Evolutionary conservation across 1,140 invertebrate species (phyloP).

Genomic region (Heliconius hewitsoni): DNA sequence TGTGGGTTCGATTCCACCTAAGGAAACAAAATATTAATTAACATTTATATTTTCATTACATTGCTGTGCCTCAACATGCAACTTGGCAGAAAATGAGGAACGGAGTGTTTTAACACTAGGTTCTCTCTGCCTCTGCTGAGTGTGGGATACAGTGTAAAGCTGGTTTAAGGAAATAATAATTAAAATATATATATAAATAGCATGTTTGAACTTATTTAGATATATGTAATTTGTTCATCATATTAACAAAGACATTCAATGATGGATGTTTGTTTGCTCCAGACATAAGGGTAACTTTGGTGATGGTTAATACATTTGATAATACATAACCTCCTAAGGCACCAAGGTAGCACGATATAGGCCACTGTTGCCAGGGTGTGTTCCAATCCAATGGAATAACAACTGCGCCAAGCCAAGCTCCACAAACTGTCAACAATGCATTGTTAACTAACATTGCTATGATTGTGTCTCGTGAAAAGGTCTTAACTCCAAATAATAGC

Average conservation of each 20-base stretch:
- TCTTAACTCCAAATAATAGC: conserved; percentile 80
- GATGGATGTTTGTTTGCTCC: conserved; percentile 62
- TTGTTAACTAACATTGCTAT: conserved; percentile 83
- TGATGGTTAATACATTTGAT: conserved; percentile 82
- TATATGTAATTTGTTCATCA: conserved; percentile 59
- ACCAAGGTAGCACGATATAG: conserved; percentile 88
- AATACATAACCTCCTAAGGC: conserved; percentile 85
- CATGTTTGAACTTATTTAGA: conserved; percentile 48
- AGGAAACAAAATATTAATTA: too few relatives aligned
- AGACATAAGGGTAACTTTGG: conserved; percentile 62
- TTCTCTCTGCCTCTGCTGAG: too few relatives aligned
- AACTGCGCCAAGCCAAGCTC: conserved; percentile 93
- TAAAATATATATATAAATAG: neutral
- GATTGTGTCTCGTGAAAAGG: conserved; percentile 77
- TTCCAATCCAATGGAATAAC: conserved; percentile 97
- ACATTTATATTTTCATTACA: too few relatives aligned
- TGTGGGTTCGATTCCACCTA: too few relatives aligned
- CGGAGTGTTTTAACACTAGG: too few relatives aligned
- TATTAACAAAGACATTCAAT: conserved; percentile 58
- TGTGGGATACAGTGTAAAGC: too few relatives aligned
- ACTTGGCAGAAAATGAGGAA: too few relatives aligned
- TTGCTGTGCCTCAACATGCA: too few relatives aligned
- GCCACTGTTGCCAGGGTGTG: conserved; percentile 93
- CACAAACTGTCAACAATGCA: conserved; percentile 85
- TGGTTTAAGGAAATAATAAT: neutral